Conservation (phyloP, 2,797 vertebrate genomes). For the Lepilemur septentrionalis region DNA sequence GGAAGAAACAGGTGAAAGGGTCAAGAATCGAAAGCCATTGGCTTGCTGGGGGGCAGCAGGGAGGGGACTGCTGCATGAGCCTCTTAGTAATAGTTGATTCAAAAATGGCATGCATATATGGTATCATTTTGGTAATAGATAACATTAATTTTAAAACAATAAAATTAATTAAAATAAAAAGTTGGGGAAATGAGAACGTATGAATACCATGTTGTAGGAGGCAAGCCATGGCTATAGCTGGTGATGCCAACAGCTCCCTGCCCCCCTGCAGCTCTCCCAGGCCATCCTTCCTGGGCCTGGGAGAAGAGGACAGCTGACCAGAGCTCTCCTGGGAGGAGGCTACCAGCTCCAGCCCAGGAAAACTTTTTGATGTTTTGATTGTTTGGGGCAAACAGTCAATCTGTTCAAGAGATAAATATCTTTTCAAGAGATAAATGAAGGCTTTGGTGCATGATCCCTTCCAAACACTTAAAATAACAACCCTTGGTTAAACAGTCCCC, state of each 20-base stretch:
- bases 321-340: neutral
- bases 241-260: fast-evolving
- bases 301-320: neutral
- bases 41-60: neutral
- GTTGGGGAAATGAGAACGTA: neutral
- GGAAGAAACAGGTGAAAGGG: neutral
- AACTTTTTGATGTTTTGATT: conserved; percentile 40
- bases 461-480: conserved; percentile 19
- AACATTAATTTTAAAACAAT: neutral
- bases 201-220: neutral
- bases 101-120: neutral
- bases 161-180: neutral
- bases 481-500: conserved; percentile 33
- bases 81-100: neutral
- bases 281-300: neutral
- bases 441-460: conserved; percentile 46
- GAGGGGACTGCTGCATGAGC: neutral
- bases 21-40: neutral
- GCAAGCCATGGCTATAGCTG: neutral
- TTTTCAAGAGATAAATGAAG: conserved; percentile 48
- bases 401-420: conserved; percentile 42
- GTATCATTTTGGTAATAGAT: neutral
- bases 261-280: neutral
- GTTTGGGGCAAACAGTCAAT: conserved; percentile 41
- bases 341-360: neutral